Percentiles rank a stretch among this genome's conserved stretches.
phyloP scores from a whole-genome alignment of 1,140 invertebrate species.

The Ips typographus region DNA sequence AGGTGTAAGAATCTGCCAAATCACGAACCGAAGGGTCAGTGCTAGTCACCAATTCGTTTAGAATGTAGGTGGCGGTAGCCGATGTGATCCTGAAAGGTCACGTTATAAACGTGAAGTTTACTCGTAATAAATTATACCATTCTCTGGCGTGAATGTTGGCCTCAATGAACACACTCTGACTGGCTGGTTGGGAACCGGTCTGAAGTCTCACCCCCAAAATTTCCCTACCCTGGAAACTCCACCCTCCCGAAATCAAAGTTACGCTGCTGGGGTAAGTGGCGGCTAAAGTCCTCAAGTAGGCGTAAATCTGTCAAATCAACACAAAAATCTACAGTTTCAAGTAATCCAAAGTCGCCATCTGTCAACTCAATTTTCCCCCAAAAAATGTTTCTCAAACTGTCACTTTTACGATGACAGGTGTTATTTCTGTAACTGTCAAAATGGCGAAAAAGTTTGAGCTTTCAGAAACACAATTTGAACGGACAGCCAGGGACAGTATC shows the following conservation, averaged over 20 bases:
- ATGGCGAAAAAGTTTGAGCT: too few relatives aligned
- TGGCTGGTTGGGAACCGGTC: constrained; percentile 51
- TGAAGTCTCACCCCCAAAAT: constrained; percentile 63
- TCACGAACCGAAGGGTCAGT: constrained; percentile 52
- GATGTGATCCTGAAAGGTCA: constrained; percentile 61
- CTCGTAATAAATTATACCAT: constrained; percentile 22
- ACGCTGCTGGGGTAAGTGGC: constrained; percentile 55
- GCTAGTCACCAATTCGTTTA: constrained; percentile 63
- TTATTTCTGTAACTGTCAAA: too few relatives aligned
- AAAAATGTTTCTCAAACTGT: too few relatives aligned
- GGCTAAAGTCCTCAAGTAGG: constrained; percentile 52
- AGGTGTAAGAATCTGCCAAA: constrained; percentile 63
- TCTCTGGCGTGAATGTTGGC: constrained; percentile 55
- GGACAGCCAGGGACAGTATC: too few relatives aligned
- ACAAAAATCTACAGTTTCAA: too few relatives aligned
- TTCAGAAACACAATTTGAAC: too few relatives aligned
- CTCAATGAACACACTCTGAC: constrained; percentile 52
- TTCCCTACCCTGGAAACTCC: constrained; percentile 60
- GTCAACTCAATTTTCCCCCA: too few relatives aligned
- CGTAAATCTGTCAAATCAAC: too few relatives aligned
- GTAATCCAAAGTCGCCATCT: too few relatives aligned
- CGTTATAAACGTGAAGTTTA: background rate
- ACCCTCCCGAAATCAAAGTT: constrained; percentile 57
- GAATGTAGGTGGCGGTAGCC: constrained; percentile 67
- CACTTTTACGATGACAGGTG: too few relatives aligned